These are phyloP conservation scores for Propithecus deckenii DNA, from an alignment of 2,797 vertebrate genomes.

Conservation along the genomic window DNA sequence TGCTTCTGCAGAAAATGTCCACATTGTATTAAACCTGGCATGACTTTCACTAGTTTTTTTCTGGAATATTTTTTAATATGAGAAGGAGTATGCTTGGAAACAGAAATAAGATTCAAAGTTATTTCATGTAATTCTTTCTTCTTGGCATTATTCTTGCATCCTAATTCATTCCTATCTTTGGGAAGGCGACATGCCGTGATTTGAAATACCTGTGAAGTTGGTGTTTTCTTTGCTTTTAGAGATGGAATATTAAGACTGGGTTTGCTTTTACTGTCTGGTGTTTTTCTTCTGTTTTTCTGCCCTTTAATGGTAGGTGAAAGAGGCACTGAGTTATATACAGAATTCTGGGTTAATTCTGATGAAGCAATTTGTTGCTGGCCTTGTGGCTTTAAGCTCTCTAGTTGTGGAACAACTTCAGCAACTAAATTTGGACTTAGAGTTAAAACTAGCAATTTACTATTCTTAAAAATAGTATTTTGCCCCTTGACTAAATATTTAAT, in stretches of 20 bases:
- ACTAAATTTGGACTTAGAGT: neutral
- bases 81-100: neutral
- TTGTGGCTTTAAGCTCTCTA: neutral
- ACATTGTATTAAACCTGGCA: neutral
- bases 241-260: neutral
- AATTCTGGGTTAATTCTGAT: slow-evolving; percentile 5
- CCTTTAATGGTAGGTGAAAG: neutral
- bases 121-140: neutral
- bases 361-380: neutral
- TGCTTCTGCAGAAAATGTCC: slow-evolving; percentile 5
- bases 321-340: neutral
- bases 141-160: neutral
- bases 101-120: neutral
- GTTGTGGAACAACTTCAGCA: neutral
- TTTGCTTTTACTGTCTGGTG: neutral
- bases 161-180: neutral
- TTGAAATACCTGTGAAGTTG: neutral
- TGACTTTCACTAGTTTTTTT: neutral
- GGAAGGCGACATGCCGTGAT: neutral
- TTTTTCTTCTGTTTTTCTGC: slow-evolving; percentile 37
- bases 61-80: slow-evolving; percentile 29
- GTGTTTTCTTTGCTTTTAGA: slow-evolving; percentile 52
- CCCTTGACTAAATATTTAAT: neutral
- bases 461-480: neutral
- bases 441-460: slow-evolving; percentile 15